These are phyloP conservation scores for Drosophila aldrichi DNA, from an alignment of 2,888 invertebrate species.

Conservation along the genomic window DNA sequence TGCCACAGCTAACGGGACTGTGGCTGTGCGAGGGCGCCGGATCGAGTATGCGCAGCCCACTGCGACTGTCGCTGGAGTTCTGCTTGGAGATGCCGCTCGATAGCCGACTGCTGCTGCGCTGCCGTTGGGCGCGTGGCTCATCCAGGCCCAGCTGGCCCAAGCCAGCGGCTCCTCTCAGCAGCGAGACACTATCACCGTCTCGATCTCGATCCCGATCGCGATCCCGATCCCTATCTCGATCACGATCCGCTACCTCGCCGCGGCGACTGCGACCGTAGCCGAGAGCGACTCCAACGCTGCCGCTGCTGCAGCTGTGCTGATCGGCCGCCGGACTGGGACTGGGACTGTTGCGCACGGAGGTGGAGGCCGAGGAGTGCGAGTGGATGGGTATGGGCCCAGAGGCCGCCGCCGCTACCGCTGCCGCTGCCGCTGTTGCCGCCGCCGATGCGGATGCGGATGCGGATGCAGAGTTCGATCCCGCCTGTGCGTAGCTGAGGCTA, in stretches of 20 bases:
- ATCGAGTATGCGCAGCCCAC: constrained; percentile 61
- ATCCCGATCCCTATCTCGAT: constrained; percentile 19
- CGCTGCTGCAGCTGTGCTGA: constrained; percentile 55
- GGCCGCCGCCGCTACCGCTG: constrained; percentile 34
- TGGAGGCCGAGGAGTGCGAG: constrained; percentile 45
- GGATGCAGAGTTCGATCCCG: constrained; percentile 41
- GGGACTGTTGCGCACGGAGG: constrained; percentile 51
- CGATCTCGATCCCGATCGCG: constrained; percentile 27
- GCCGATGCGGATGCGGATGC: neutral
- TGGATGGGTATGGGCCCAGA: constrained; percentile 53
- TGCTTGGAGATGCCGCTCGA: constrained; percentile 81
- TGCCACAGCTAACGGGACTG: constrained; percentile 72
- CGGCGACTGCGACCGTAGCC: constrained; percentile 46
- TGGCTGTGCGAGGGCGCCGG: constrained; percentile 61
- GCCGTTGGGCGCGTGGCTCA: constrained; percentile 72
- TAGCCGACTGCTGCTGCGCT: constrained; percentile 75
- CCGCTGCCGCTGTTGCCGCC: constrained; percentile 34
- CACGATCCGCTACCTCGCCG: constrained; percentile 41
- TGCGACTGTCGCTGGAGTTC: constrained; percentile 82
- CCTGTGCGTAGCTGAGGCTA: constrained; percentile 84
- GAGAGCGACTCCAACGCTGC: constrained; percentile 55
- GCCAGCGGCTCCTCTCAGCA: constrained; percentile 67
- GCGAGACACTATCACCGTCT: constrained; percentile 70
- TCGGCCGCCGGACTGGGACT: constrained; percentile 59
- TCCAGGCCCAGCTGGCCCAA: constrained; percentile 57